Percentiles rank a stretch among this genome's conserved stretches.
Conservation (phyloP, 2,888 invertebrate species). For the Pristionchus exspectatus region DNA sequence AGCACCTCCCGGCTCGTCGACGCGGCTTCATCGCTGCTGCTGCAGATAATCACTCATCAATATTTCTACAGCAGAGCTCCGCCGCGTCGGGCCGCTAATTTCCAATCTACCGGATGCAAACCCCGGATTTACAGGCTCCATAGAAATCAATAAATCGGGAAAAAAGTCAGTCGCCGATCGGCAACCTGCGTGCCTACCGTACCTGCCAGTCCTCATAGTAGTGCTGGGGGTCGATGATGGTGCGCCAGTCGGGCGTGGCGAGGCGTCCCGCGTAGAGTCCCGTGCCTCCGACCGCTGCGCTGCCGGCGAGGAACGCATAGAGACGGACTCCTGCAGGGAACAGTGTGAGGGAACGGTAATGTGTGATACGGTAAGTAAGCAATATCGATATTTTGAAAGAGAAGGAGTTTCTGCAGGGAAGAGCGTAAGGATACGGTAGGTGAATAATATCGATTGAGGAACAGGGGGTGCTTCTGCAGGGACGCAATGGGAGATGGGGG, state of each 20-base stretch:
- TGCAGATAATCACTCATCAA: not conserved
- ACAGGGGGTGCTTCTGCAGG: not conserved
- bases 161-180: not conserved
- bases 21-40: slow-evolving; percentile 41
- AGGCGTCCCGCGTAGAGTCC: slow-evolving; percentile 66
- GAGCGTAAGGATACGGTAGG: not conserved
- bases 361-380: not conserved
- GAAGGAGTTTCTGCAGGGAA: not conserved
- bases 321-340: slow-evolving; percentile 64
- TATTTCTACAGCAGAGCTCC: slow-evolving; percentile 21
- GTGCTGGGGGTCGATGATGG: slow-evolving; percentile 72
- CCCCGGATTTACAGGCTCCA: not conserved
- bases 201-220: slow-evolving; percentile 78
- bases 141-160: not conserved
- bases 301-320: slow-evolving; percentile 64
- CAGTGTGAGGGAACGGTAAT: not conserved
- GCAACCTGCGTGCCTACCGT: slow-evolving; percentile 16
- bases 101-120: not conserved
- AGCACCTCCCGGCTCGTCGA: not conserved
- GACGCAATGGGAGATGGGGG: slow-evolving; percentile 21
- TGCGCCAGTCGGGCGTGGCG: slow-evolving; percentile 72
- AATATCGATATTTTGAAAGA: not conserved
- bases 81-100: not conserved
- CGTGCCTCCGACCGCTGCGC: slow-evolving; percentile 63
- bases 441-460: not conserved